Conservation (phyloP, 2,888 invertebrate genomes). For the Caenorhabditis japonica region DNA sequence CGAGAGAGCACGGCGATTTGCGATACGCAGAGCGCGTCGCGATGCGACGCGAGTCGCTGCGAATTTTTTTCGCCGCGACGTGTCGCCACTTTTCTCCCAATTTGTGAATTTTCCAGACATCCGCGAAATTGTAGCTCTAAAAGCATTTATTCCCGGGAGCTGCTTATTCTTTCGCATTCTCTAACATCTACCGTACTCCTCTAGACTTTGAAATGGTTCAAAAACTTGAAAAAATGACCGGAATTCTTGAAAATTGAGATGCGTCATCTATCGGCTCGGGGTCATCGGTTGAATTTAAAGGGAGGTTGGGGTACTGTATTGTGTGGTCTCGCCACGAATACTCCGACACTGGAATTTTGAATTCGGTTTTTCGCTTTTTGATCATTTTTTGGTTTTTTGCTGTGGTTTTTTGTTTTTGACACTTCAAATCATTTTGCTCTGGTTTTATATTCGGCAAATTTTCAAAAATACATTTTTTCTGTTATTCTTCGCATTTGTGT, state of each 20-base stretch:
- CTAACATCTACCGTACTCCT: not conserved
- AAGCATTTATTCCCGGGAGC: not conserved
- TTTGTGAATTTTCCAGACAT: slow-evolving; percentile 28
- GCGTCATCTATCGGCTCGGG: not conserved
- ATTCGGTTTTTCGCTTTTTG: not conserved
- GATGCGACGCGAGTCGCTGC: slow-evolving; percentile 38
- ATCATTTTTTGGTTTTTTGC: not conserved
- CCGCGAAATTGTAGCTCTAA: not conserved
- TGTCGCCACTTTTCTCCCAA: slow-evolving; percentile 39
- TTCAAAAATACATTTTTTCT: not conserved
- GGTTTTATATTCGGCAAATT: too few relatives aligned
- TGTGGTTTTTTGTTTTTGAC: not conserved
- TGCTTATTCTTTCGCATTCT: not conserved
- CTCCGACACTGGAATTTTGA: too few relatives aligned
- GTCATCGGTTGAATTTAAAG: not conserved
- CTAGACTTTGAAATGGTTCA: not conserved
- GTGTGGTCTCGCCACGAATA: slow-evolving; percentile 12
- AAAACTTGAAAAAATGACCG: not conserved
- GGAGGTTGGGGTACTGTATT: not conserved
- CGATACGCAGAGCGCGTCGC: slow-evolving; percentile 28
- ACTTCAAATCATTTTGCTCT: not conserved
- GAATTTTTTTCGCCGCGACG: slow-evolving; percentile 36
- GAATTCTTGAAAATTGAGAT: not conserved
- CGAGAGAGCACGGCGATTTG: slow-evolving; percentile 23
- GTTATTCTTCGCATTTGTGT: not conserved